phyloP scores from a whole-genome alignment of 1,140 invertebrate genomes.

The Saccostrea glomerata region DNA sequence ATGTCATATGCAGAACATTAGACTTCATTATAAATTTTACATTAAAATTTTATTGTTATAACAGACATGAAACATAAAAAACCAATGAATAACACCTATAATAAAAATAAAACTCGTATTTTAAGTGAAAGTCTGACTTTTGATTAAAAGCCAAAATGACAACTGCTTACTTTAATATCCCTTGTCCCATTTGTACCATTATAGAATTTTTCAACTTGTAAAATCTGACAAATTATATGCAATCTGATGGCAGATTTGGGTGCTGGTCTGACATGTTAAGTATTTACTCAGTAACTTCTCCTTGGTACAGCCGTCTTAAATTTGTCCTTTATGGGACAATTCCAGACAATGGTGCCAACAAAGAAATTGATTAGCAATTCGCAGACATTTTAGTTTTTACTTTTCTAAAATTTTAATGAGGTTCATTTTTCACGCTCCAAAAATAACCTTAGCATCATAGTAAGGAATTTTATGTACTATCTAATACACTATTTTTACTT shows the following conservation, averaged over 20 bases:
- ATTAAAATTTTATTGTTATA: background rate
- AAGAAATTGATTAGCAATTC: constrained; percentile 15
- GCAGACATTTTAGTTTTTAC: background rate
- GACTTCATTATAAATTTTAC: background rate
- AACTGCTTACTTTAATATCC: background rate
- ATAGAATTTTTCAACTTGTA: background rate
- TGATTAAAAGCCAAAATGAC: background rate
- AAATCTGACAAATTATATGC: constrained; percentile 1
- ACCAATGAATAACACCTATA: background rate
- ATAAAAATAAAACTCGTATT: background rate
- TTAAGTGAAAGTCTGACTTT: background rate
- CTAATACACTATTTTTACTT: too few relatives aligned
- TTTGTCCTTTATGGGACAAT: background rate
- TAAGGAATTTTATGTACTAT: background rate
- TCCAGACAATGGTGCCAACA: constrained; percentile 12
- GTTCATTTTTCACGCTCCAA: background rate
- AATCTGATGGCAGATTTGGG: background rate
- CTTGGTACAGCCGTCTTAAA: background rate
- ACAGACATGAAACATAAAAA: background rate
- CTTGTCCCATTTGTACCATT: background rate
- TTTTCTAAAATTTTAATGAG: background rate
- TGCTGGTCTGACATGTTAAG: background rate
- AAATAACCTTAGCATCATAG: background rate
- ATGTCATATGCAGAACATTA: background rate
- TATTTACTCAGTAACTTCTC: background rate